These are phyloP conservation scores for Pteronotus mesoamericanus DNA, from an alignment of 2,797 vertebrate genomes.

Conservation along the genomic window DNA sequence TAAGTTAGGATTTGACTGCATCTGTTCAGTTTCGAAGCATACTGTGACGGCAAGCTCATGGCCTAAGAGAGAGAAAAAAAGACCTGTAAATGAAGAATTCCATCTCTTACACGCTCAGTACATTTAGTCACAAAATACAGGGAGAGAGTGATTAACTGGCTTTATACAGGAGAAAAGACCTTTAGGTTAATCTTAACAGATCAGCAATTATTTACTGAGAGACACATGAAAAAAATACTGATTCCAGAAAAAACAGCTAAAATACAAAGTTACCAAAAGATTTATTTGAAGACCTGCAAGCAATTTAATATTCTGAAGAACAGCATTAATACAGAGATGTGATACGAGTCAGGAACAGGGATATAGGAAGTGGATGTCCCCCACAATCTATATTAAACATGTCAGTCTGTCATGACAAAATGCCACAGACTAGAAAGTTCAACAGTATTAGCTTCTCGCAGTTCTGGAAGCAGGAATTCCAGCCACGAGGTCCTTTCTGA, in stretches of 20 bases:
- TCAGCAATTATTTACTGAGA: not conserved
- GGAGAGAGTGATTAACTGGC: not conserved
- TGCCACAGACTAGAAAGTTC: too few relatives aligned
- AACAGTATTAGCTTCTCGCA: not conserved
- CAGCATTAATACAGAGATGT: accelerated
- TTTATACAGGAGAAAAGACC: not conserved
- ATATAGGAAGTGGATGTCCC: not conserved
- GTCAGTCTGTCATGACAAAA: not conserved
- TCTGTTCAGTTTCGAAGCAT: not conserved
- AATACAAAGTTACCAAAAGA: not conserved
- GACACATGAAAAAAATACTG: not conserved
- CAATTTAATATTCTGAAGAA: not conserved
- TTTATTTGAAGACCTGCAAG: not conserved
- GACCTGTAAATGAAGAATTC: not conserved
- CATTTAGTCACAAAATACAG: not conserved
- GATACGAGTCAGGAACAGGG: accelerated
- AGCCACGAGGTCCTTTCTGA: not conserved
- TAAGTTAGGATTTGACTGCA: not conserved
- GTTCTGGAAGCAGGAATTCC: not conserved
- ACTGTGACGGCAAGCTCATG: not conserved
- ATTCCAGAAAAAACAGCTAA: not conserved
- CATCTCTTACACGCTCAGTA: not conserved
- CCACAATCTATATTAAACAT: not conserved
- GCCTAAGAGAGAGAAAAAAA: not conserved
- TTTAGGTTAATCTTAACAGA: not conserved